Percentiles rank a stretch among this genome's conserved stretches.
Evolutionary conservation across 2,797 vertebrate species (phyloP).

Genomic region (Hippoglossus hippoglossus): DNA sequence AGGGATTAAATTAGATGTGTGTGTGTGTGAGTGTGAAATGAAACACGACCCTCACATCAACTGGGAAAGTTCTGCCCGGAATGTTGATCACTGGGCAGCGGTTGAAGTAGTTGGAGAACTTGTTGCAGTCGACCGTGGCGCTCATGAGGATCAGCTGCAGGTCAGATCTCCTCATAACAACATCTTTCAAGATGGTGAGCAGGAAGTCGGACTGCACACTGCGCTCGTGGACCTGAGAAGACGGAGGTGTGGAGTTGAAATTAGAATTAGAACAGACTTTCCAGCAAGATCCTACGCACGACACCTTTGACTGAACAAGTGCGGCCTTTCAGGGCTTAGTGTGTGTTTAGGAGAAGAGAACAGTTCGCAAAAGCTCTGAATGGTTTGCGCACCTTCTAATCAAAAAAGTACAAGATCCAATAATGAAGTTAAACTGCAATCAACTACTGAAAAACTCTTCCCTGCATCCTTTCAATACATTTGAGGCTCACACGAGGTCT

Average conservation of each 20-base stretch:
- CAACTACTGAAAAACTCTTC: too few species aligned
- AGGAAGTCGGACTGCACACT: constrained; percentile 98
- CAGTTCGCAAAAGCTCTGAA: too few species aligned
- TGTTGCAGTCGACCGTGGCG: constrained; percentile 95
- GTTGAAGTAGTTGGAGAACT: constrained; percentile 95
- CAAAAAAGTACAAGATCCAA: too few species aligned
- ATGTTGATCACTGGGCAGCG: constrained; percentile 94
- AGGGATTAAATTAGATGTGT: neutral
- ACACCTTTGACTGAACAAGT: too few species aligned
- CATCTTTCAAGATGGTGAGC: constrained; percentile 92
- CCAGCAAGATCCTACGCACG: too few species aligned
- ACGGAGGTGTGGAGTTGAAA: neutral
- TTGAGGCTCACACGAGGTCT: too few species aligned
- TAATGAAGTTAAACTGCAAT: too few species aligned
- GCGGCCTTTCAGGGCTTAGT: too few species aligned
- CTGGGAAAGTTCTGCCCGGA: constrained; percentile 94
- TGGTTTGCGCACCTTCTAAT: too few species aligned
- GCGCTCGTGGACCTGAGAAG: constrained; percentile 93
- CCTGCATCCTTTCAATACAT: too few species aligned
- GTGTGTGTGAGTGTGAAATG: neutral
- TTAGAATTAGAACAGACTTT: too few species aligned
- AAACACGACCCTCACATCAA: constrained; percentile 84
- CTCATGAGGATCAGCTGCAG: constrained; percentile 96
- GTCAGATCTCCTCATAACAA: constrained; percentile 92
- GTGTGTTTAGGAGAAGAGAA: too few species aligned